Evolutionary conservation across 2,888 invertebrate genomes (phyloP), one percentile per base, ranked within the genome.

Genomic region (Acanthosepion esculentum): DNA sequence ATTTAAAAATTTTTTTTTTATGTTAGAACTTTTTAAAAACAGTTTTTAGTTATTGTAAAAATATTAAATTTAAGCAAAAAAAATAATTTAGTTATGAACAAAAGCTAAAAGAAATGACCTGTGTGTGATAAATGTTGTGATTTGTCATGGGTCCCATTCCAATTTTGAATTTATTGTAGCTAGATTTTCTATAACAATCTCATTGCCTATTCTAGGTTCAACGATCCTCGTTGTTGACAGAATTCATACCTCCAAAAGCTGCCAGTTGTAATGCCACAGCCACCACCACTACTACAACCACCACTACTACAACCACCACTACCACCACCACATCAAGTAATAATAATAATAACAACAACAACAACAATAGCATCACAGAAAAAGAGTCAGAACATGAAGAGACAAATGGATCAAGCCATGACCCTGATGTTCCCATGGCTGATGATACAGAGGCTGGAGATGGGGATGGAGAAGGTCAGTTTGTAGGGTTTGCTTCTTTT

Each of bases 141-240:
- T 55, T 20, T 15, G 55, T 20, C 18, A 18, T 15, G 15, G 20
- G 55, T 18, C 20, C 55, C 20, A 41, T 41, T 41, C 41, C 41
- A 41, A 50, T 50, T 50, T 12, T 50, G 50, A 50, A 50, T 12
- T 50, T 50, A 8, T 50, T 50, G 50, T 50, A 12, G 15, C 8
- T 50, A 12, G 50, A 50, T 50, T 78, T 78, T 78, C n/a, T 50
- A 91, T 33, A 33, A 29, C 18, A 50, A 94, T 53, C 59, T 10
- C 26, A 48, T 50, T 64, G 64, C n/a, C n/a, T 4, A 55, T 64
- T 95, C n/a, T 94, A 97, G 95, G 99, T 99, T 94, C 98, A 98
- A 96, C 97, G 98, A 95, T 98, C 98, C 33, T 98, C 98, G 53
- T 97, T 98, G 97, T 98, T 98, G 95, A 97, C 97, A 92, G 98